Percentiles rank a stretch among this genome's conserved stretches.
phyloP scores from a whole-genome alignment of 2,797 vertebrate species.

The Enteromius argenteus region DNA sequence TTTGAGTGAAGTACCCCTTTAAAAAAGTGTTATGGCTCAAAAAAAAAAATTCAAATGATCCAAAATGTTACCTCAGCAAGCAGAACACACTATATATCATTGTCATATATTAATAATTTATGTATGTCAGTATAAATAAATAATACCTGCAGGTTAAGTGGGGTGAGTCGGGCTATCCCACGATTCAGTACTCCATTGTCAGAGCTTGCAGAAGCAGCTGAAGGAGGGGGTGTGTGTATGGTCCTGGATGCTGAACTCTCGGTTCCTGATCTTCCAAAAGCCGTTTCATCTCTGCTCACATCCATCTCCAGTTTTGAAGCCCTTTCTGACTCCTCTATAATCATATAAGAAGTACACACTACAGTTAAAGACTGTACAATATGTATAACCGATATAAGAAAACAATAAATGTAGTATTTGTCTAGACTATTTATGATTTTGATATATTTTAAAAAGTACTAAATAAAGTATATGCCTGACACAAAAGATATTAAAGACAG shows the following conservation, averaged over 20 bases:
- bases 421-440: neutral
- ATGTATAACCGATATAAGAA: neutral
- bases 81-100: neutral
- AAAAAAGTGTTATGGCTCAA: neutral
- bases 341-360: slow-evolving; percentile 43
- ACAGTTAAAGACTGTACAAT: neutral
- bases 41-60: no score
- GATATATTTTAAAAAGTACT: neutral
- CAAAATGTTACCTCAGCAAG: neutral
- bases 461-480: neutral
- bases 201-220: slow-evolving; percentile 62
- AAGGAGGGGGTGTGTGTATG: slow-evolving; percentile 57
- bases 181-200: slow-evolving; percentile 24
- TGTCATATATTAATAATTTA: neutral
- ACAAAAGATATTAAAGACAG: neutral
- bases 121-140: neutral
- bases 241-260: slow-evolving; percentile 49
- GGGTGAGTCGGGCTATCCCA: slow-evolving; percentile 5
- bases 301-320: slow-evolving; percentile 57
- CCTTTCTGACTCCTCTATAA: slow-evolving; percentile 46
- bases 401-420: neutral
- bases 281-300: slow-evolving; percentile 51
- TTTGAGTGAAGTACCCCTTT: neutral
- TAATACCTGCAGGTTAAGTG: slow-evolving; percentile 62
- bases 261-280: slow-evolving; percentile 18